A percentile compares a stretch with the other conserved stretches of the same genome.
phyloP scores from a whole-genome alignment of 2,888 invertebrate species.

The Drosophila cognata region DNA sequence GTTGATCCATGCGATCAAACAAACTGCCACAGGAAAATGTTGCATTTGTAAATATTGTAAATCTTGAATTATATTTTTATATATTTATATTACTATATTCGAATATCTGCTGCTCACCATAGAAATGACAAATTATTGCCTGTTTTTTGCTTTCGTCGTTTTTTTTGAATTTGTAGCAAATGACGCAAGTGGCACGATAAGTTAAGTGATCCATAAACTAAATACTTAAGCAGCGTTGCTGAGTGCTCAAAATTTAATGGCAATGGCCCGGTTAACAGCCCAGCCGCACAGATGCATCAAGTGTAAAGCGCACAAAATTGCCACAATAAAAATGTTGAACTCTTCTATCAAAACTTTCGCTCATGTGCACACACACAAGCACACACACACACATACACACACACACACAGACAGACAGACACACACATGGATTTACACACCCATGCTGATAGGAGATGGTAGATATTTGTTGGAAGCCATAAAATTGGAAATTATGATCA shows the following conservation, averaged over 20 bases:
- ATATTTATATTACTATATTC: background rate
- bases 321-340: conserved; percentile 51
- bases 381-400: conserved; percentile 6
- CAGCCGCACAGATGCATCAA: conserved; percentile 53
- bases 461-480: conserved; percentile 48
- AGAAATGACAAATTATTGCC: background rate
- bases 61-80: too few species aligned
- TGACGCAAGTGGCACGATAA: conserved; percentile 22
- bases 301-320: conserved; percentile 58
- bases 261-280: conserved; percentile 51
- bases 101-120: background rate
- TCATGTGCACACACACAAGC: conserved; percentile 28
- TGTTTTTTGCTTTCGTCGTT: background rate
- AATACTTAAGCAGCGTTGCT: conserved; percentile 36
- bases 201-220: conserved; percentile 42
- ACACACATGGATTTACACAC: background rate
- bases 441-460: conserved; percentile 39
- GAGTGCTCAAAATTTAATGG: conserved; percentile 39
- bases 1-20: background rate
- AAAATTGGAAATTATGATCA: conserved; percentile 66
- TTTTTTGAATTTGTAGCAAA: background rate
- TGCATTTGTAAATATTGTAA: background rate
- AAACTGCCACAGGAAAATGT: background rate
- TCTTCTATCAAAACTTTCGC: conserved; percentile 54
- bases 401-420: background rate